Conservation (phyloP, 2,113 vertebrate genomes). For the Seriola aureovittata region DNA sequence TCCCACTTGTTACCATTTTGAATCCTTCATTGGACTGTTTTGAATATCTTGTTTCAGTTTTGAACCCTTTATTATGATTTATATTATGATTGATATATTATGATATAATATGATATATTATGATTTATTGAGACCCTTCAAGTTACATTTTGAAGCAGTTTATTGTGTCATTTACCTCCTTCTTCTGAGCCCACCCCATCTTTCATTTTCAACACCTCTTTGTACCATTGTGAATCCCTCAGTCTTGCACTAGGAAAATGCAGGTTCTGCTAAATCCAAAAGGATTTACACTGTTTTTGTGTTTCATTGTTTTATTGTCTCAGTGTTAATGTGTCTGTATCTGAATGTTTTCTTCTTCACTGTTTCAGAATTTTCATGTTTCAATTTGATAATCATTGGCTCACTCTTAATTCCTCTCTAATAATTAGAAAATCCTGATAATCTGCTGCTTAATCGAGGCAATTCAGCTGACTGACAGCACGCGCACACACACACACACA, state of each 20-base stretch:
- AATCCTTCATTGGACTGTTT: not conserved
- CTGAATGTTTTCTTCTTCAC: constrained; percentile 29
- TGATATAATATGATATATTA: too few relatives aligned
- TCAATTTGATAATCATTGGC: constrained; percentile 57
- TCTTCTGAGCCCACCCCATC: not conserved
- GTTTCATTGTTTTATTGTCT: constrained; percentile 35
- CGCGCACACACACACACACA: constrained; percentile 28
- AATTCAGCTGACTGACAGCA: constrained; percentile 53
- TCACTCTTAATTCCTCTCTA: constrained; percentile 71
- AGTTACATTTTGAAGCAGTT: too few relatives aligned
- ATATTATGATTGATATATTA: too few relatives aligned
- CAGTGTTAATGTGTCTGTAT: constrained; percentile 4
- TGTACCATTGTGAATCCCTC: not conserved
- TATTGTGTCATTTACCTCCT: not conserved
- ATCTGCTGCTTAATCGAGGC: constrained; percentile 69
- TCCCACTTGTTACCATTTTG: not conserved
- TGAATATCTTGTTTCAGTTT: not conserved
- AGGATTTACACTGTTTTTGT: constrained; percentile 13
- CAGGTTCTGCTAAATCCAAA: constrained; percentile 1
- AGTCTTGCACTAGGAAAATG: not conserved
- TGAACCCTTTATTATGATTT: not conserved
- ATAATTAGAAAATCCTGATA: constrained; percentile 76
- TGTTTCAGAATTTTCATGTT: constrained; percentile 50
- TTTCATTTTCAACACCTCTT: not conserved
- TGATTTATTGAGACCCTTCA: too few relatives aligned